These are phyloP conservation scores for Cladopsammia gracilis DNA, from an alignment of 64 coral and sea anemone genomes.

Conservation along the genomic window DNA sequence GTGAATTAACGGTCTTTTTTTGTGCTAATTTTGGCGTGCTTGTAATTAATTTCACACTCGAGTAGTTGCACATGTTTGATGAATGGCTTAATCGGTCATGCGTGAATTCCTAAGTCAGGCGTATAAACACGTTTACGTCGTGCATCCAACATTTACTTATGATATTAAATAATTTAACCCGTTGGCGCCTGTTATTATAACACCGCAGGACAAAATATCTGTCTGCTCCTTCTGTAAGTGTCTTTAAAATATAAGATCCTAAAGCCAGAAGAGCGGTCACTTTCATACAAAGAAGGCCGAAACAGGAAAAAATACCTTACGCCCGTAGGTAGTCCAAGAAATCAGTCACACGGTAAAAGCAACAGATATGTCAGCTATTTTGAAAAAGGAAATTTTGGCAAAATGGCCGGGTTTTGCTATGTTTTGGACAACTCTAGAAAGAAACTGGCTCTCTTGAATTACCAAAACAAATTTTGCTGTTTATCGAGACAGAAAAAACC, in stretches of 20 bases:
- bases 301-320: constrained; percentile 43
- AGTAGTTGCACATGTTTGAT: constrained; percentile 28
- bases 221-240: neutral
- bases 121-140: neutral
- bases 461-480: neutral
- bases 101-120: constrained; percentile 24
- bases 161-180: constrained; percentile 14
- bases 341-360: neutral
- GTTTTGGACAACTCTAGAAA: neutral
- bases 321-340: neutral
- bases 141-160: neutral
- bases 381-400: neutral
- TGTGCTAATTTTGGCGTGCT: constrained; percentile 12
- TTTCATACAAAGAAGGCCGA: neutral
- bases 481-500: neutral
- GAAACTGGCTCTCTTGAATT: neutral
- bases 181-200: constrained; percentile 19
- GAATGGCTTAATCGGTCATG: constrained; percentile 13
- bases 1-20: neutral
- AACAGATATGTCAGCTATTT: neutral
- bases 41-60: constrained; percentile 49
- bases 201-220: neutral
- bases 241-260: neutral
- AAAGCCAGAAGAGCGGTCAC: neutral
- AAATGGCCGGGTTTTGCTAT: neutral